These are phyloP conservation scores for Adoxophyes honmai DNA, from an alignment of 1,140 invertebrate genomes.

Conservation along the genomic window DNA sequence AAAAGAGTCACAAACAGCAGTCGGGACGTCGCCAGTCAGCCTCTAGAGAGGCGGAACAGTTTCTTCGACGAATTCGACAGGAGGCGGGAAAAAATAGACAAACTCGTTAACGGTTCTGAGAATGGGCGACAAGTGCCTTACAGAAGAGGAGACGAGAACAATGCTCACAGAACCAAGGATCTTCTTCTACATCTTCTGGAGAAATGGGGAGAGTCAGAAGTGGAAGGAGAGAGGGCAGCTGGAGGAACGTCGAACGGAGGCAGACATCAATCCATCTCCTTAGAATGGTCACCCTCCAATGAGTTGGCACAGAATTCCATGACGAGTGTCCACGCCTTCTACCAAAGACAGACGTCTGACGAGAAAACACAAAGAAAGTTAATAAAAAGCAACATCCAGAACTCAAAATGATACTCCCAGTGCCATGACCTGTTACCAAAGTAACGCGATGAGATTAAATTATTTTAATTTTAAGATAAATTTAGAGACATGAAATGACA, in stretches of 20 bases:
- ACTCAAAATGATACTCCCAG: conserved; percentile 53
- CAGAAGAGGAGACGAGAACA: conserved; percentile 71
- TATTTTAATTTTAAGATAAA: conserved; percentile 25
- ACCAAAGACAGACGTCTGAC: conserved; percentile 79
- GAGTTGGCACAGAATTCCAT: conserved; percentile 78
- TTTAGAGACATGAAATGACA: conserved; percentile 49
- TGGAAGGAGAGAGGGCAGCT: conserved; percentile 59
- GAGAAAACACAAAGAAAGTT: conserved; percentile 75
- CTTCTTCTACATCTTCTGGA: conserved; percentile 83
- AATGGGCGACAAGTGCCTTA: conserved; percentile 64
- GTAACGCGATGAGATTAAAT: conserved; percentile 57
- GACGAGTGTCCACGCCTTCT: conserved; percentile 83
- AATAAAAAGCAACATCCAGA: conserved; percentile 38
- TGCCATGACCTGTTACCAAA: conserved; percentile 74
- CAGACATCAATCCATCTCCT: conserved; percentile 78
- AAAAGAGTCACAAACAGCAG: conserved; percentile 80
- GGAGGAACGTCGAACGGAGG: conserved; percentile 64
- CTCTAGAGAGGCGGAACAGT: conserved; percentile 76
- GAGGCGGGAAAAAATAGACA: conserved; percentile 65
- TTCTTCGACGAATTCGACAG: conserved; percentile 77
- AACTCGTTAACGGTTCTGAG: conserved; percentile 57
- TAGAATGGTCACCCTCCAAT: conserved; percentile 78
- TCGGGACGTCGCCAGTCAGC: conserved; percentile 80
- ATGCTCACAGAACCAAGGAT: conserved; percentile 83
- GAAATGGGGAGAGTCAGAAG: conserved; percentile 82